These are phyloP conservation scores for Leucozona laternaria DNA, from an alignment of 2,888 invertebrate species.

Conservation along the genomic window DNA sequence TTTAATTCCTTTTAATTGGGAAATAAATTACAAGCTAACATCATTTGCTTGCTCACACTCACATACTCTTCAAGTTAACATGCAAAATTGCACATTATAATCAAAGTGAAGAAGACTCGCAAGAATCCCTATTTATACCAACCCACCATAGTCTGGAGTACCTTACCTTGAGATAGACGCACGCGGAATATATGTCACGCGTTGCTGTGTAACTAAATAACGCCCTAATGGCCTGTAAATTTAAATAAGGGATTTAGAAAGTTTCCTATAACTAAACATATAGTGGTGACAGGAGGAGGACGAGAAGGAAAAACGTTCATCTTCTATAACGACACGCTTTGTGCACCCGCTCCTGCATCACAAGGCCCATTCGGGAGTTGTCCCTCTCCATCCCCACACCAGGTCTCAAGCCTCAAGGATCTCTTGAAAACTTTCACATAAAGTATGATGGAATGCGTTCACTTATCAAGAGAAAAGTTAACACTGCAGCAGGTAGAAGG, in stretches of 20 bases:
- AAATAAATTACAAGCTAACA: conserved; percentile 70
- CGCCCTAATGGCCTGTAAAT: conserved; percentile 73
- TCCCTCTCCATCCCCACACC: not conserved
- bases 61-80: conserved; percentile 21
- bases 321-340: not conserved
- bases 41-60: conserved; percentile 21
- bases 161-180: conserved; percentile 10
- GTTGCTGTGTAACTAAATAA: conserved; percentile 65
- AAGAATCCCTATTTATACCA: not conserved
- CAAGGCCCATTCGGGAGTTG: not conserved
- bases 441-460: conserved; percentile 71
- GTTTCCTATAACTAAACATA: conserved; percentile 8
- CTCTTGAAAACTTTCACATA: conserved; percentile 51
- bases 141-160: conserved; percentile 12
- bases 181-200: conserved; percentile 55
- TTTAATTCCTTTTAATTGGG: conserved; percentile 73
- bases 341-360: not conserved
- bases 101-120: conserved; percentile 20
- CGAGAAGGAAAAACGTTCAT: conserved; percentile 22
- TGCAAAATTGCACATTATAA: conserved; percentile 51
- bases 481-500: conserved; percentile 18
- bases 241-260: conserved; percentile 70
- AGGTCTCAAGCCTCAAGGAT: not conserved
- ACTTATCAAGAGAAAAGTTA: conserved; percentile 66
- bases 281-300: not conserved